Base-by-base conservation (phyloP, 2,113 vertebrate genomes). In the Pica pica region DNA sequence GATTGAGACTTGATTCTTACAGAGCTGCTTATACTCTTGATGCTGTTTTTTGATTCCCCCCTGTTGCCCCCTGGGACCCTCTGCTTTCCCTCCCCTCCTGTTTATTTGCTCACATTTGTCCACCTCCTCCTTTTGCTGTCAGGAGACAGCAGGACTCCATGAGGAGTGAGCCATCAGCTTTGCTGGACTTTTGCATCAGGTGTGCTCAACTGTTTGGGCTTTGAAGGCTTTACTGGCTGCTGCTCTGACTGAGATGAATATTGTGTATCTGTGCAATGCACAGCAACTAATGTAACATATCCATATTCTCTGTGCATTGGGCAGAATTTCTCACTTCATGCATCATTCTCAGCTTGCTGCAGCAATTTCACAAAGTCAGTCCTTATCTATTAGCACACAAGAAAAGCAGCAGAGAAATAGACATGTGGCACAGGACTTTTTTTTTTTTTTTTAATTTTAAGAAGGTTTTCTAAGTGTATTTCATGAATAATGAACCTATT, bases 281-380 rank as follows among this genome's bases (percentile, higher is more conserved):
- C 82, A 90, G 75, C 28, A 10, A 81, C 74, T 53, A 59, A 77
- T 76, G 49, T 1, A 81, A 44, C 70, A 63, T 84, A 93, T 94
- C 95, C 81, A 39, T 80, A 95, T 85, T 93, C 90, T 56, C 74
- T 83, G 83, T 63, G 81, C 80, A 87, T 24, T 86, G 91, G 87
- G 87, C 84, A 95, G 67, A 76, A 68, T 89, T 84, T 57, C 77
- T 86, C 73, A 75, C 71, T 86, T 77, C 90, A 70, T 83, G 31
- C 42, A 70, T 89, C 83, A 69, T 92, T 92, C 81, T 89, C 74
- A 69, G 83, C 78, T 95, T 92, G 57, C 89, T 95, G 90, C 63
- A 87, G 81, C 27, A 35, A 63, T 94, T 94, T 94, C 81, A 79
- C 76, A 80, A 89, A 88, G 68, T 87, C 84, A 92, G 5, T 49